A percentile compares a stretch with the other conserved stretches of the same genome.
Evolutionary conservation across 2,113 vertebrate genomes (phyloP).

Genomic region (Theristicus caerulescens): DNA sequence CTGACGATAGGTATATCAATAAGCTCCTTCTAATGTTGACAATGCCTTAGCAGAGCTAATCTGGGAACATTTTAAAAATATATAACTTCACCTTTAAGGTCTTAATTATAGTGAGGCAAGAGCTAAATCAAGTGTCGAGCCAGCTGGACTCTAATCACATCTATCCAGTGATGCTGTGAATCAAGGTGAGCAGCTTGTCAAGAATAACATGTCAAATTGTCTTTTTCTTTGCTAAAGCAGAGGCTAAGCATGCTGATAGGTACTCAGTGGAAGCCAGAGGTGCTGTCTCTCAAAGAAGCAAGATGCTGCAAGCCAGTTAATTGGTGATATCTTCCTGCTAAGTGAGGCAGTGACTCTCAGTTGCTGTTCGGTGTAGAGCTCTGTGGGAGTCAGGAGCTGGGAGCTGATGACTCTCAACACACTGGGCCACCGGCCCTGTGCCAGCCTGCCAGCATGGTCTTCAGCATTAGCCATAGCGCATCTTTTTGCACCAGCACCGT

Average conservation of each 20-base stretch:
- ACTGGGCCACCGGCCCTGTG: background rate
- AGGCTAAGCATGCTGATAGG: background rate
- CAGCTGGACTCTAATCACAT: background rate
- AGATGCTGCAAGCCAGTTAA: background rate
- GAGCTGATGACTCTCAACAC: background rate
- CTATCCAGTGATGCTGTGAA: background rate
- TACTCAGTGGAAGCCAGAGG: background rate
- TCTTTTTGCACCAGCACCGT: background rate
- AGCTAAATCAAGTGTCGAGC: background rate
- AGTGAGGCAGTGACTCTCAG: fast-evolving
- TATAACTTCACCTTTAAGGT: background rate
- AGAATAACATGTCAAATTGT: background rate
- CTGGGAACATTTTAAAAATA: background rate
- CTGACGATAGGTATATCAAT: background rate
- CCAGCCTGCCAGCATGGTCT: background rate
- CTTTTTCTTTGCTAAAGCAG: background rate
- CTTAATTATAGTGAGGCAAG: background rate
- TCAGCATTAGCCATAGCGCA: background rate
- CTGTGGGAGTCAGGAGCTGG: background rate
- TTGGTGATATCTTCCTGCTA: background rate
- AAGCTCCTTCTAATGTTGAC: background rate
- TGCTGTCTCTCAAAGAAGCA: background rate
- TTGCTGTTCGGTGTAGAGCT: background rate
- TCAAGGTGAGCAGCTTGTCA: background rate
- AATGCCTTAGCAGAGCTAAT: background rate